These are phyloP conservation scores for Brachionus rotundiformis DNA, from an alignment of 1,140 invertebrate species.

Conservation along the genomic window DNA sequence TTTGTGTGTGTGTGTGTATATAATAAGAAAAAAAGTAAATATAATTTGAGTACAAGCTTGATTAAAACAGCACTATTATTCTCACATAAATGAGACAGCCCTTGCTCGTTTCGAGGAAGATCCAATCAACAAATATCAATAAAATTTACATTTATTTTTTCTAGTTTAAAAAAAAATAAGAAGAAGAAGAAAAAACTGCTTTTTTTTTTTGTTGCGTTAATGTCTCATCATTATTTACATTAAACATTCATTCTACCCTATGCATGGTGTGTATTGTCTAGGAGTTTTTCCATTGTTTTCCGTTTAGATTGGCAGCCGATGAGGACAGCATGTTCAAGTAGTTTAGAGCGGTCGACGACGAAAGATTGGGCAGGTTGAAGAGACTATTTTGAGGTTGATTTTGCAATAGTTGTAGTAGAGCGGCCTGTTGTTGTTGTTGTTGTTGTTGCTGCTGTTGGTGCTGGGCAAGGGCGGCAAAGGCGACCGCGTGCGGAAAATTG, in stretches of 20 bases:
- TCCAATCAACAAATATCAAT: neutral
- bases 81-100: neutral
- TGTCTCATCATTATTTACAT: conserved; percentile 41
- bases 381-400: conserved; percentile 34
- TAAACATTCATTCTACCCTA: conserved; percentile 19
- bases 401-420: neutral
- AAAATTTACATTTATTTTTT: conserved; percentile 33
- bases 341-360: neutral
- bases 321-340: conserved; percentile 31
- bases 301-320: neutral
- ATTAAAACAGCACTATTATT: neutral
- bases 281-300: conserved; percentile 38
- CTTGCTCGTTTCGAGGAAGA: neutral
- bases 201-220: neutral
- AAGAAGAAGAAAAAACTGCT: neutral
- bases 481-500: neutral
- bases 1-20: too few relatives aligned
- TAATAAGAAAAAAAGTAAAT: neutral
- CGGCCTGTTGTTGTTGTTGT: conserved; percentile 9
- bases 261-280: neutral
- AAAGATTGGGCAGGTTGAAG: neutral
- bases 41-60: neutral
- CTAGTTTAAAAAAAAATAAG: neutral
- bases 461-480: conserved; percentile 2
- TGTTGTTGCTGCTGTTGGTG: conserved; percentile 27